phyloP scores from a whole-genome alignment of 2,888 invertebrate genomes.

The Lithophane semibrunnea region DNA sequence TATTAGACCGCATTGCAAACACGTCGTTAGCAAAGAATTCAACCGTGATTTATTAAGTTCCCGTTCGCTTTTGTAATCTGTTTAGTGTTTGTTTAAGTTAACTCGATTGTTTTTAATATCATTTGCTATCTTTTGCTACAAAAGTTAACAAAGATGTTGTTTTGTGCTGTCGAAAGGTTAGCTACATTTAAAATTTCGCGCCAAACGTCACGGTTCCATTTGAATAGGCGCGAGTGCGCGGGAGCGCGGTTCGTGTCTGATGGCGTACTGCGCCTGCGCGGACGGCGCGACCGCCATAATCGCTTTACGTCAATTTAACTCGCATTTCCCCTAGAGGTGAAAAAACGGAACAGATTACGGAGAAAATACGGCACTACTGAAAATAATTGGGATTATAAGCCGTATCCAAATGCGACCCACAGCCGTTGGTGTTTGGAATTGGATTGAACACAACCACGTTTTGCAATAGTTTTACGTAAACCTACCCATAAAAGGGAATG shows the following conservation, averaged over 20 bases:
- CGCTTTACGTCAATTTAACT: conserved; percentile 84
- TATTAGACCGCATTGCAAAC: conserved; percentile 74
- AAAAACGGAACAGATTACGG: conserved; percentile 85
- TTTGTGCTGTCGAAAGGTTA: conserved; percentile 27
- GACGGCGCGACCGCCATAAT: conserved; percentile 76
- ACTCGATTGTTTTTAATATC: conserved; percentile 66
- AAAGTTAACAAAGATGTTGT: conserved; percentile 85
- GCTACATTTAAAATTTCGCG: conserved; percentile 70
- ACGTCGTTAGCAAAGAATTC: conserved; percentile 79
- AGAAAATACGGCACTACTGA: conserved; percentile 84
- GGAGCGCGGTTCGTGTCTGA: conserved; percentile 78
- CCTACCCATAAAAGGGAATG: neutral
- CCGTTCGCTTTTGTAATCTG: conserved; percentile 66
- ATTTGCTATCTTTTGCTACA: conserved; percentile 82
- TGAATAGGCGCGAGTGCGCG: conserved; percentile 70
- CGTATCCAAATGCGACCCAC: conserved; percentile 61
- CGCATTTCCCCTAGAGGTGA: conserved; percentile 86
- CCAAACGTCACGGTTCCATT: conserved; percentile 67
- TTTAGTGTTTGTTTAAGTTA: conserved; percentile 39
- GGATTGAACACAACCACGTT: neutral
- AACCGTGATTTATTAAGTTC: conserved; percentile 73
- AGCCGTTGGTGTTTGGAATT: neutral
- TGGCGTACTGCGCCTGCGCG: conserved; percentile 79
- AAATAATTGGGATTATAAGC: conserved; percentile 82
- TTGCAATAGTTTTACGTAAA: conserved; percentile 25